Base-by-base conservation (phyloP, 2,888 invertebrate species). In the Chrysina gloriosa region DNA sequence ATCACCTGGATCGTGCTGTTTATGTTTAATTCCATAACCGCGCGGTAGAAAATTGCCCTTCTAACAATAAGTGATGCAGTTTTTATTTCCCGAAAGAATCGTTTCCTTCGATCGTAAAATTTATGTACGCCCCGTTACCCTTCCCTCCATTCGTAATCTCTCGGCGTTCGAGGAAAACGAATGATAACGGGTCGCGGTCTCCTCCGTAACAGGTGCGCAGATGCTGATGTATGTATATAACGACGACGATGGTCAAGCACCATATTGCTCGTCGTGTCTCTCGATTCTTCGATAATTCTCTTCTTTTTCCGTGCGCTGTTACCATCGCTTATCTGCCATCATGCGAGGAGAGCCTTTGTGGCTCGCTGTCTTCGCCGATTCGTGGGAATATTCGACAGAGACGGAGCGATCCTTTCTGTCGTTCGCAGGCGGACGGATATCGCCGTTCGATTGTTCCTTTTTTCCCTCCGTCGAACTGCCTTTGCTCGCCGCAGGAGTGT, bases 191-290 rank as follows among this genome's bases (percentile, higher is more conserved):
- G 23, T 19, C n/a, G 56, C 14, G n/a, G 16, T 9, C 45, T 9
- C 27, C 7, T 47, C 23, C 47, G 34, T 42, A 42, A 66, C 47
- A 68, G 56, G 50, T 54, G 48, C 31, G 61, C 42, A 21, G 77
- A 77, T 77, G 78, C 76, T n/a, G n/a, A 79, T 79, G 79, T 73
- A 70, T 70, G 78, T 3, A 36, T 36, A 79, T 79, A 79, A n/a
- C 79, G 79, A 77, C 74, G 78, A 75, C 0, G 42, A 42, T 42
- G 42, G 42, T 42, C 42, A 42, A 42, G 42, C 42, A 42, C 16
- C 42, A 16, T 42, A 19, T 7, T 11, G 42, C 42, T 19, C 42
- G 42, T 2, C 5, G 16, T 4, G 42, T 16, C 42, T 42, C 42
- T 19, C 6, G n/a, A n/a, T n/a, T n/a, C n/a, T n/a, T n/a, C n/a